phyloP scores from a whole-genome alignment of 92 coral and sea anemone genomes.

The Porites lobata region DNA sequence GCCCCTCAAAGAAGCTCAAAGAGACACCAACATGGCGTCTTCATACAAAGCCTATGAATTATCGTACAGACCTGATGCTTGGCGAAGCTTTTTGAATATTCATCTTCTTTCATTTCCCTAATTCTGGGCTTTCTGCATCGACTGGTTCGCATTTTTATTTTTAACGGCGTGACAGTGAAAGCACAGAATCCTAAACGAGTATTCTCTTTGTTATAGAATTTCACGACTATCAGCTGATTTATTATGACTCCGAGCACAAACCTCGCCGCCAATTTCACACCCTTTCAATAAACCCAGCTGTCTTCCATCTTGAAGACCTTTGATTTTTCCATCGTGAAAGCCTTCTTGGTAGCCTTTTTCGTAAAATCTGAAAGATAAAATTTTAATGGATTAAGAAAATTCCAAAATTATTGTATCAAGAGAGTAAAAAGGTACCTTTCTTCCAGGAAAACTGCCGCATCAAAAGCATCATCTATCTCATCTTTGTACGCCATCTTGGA shows the following conservation, averaged over 20 bases:
- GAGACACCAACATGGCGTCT: no score
- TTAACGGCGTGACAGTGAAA: no score
- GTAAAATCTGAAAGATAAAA: conserved; percentile 64
- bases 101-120: no score
- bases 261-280: conserved; percentile 87
- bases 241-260: conserved; percentile 14
- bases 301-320: conserved; percentile 81
- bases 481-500: conserved; percentile 80
- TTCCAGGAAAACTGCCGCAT: conserved; percentile 89
- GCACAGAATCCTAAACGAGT: no score
- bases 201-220: no score
- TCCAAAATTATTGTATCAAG: neutral
- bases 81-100: no score
- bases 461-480: conserved; percentile 79
- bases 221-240: no score
- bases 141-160: no score
- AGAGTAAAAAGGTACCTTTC: conserved; percentile 66
- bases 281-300: conserved; percentile 84
- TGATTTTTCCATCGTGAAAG: conserved; percentile 70
- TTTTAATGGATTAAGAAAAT: neutral
- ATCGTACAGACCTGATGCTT: no score
- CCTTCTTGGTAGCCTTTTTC: conserved; percentile 85
- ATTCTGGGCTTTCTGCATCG: no score
- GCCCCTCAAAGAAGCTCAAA: no score
- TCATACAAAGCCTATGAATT: no score